Conservation (phyloP, 2,113 vertebrate genomes). For the pig (Sus scrofa) region DNA sequence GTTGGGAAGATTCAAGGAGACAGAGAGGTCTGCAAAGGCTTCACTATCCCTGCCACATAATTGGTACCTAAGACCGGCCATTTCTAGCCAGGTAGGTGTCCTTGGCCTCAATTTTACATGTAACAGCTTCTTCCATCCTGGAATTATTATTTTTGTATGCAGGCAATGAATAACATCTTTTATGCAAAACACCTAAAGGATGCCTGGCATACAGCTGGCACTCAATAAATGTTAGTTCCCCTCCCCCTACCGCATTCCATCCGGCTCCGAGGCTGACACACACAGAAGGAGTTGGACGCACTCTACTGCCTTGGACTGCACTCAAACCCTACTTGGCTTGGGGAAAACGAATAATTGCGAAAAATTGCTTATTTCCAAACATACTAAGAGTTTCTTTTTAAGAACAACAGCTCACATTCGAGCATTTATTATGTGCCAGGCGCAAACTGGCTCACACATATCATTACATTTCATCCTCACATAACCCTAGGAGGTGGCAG, state of each 20-base stretch:
- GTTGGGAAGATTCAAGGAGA: background rate
- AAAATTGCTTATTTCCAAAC: slow-evolving; percentile 44
- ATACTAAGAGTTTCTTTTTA: background rate
- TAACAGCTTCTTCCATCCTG: background rate
- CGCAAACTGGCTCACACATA: background rate
- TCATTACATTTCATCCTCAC: background rate
- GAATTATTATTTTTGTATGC: background rate
- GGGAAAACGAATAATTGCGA: slow-evolving; percentile 3
- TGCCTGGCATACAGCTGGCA: background rate
- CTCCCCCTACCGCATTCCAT: background rate
- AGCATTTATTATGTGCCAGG: background rate
- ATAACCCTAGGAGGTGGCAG: background rate
- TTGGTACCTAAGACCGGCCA: rapidly evolving
- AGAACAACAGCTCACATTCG: background rate
- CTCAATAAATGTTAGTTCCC: background rate
- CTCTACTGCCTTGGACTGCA: background rate
- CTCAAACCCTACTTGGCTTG: background rate
- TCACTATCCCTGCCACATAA: background rate
- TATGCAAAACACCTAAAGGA: background rate
- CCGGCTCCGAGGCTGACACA: background rate
- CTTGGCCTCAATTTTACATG: background rate
- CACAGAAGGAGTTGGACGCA: background rate
- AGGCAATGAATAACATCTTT: background rate
- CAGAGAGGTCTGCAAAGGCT: too few species aligned
- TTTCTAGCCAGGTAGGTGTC: background rate